Evolutionary conservation across 2,888 invertebrate genomes (phyloP).

Genomic region (Oconnorella tubifera): DNA sequence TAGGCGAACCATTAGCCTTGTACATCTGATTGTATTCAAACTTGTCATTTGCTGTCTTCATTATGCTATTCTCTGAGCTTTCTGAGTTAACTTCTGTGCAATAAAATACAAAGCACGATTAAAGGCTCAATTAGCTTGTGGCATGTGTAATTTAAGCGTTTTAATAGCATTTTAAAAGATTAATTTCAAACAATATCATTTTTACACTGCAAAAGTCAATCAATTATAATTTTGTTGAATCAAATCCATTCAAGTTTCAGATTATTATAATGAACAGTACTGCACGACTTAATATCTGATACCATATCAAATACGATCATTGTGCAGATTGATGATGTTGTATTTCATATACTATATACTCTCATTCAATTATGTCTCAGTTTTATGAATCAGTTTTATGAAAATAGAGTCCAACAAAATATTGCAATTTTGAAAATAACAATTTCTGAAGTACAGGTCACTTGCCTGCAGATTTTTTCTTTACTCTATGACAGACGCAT

Average conservation of each 20-base stretch:
- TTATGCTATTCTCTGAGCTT: constrained; percentile 9
- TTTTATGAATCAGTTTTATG: not conserved
- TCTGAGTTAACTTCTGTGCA: constrained; percentile 4
- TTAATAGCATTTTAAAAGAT: not conserved
- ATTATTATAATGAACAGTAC: too few relatives aligned
- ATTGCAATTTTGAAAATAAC: too few relatives aligned
- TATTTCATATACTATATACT: not conserved
- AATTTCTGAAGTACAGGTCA: too few relatives aligned
- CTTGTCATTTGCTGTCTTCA: too few relatives aligned
- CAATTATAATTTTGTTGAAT: not conserved
- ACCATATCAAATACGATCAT: constrained; percentile 4
- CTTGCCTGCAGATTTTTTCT: too few relatives aligned
- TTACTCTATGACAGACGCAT: constrained; percentile 28
- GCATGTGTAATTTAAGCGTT: too few relatives aligned
- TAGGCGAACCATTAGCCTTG: too few relatives aligned
- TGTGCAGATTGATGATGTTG: not conserved
- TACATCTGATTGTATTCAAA: too few relatives aligned
- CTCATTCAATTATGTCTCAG: not conserved
- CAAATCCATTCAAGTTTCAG: not conserved
- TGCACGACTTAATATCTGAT: too few relatives aligned
- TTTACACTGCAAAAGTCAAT: not conserved
- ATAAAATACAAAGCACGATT: not conserved
- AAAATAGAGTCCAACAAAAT: too few relatives aligned
- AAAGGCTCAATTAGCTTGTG: too few relatives aligned
- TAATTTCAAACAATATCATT: not conserved